phyloP scores from a whole-genome alignment of 1,140 invertebrate genomes.

The Bombus consobrinus region DNA sequence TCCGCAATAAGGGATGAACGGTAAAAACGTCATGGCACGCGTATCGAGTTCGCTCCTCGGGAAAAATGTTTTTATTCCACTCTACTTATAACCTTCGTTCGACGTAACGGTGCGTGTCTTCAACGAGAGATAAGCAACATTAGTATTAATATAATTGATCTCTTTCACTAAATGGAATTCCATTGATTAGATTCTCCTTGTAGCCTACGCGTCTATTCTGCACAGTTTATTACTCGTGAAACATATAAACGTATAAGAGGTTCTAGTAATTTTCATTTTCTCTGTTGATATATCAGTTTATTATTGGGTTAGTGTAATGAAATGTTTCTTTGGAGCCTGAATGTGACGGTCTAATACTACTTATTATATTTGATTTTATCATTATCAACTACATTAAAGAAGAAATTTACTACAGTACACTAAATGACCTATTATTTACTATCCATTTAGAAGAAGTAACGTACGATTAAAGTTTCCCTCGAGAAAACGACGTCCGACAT shows the following conservation, averaged over 20 bases:
- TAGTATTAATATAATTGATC: constrained; percentile 56
- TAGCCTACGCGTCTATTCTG: background rate
- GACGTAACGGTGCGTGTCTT: constrained; percentile 41
- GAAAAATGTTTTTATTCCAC: constrained; percentile 36
- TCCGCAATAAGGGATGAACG: background rate
- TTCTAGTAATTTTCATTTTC: background rate
- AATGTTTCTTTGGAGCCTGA: background rate
- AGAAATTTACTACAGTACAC: background rate
- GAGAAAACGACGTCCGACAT: background rate
- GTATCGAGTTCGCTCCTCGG: constrained; percentile 26
- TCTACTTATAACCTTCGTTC: constrained; percentile 16
- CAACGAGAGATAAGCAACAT: constrained; percentile 41
- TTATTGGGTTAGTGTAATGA: background rate
- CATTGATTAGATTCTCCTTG: constrained; percentile 40
- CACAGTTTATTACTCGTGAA: background rate
- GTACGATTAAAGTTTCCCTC: background rate
- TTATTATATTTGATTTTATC: background rate
- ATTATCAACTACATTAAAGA: background rate
- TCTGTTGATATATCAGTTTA: background rate
- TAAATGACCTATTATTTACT: background rate
- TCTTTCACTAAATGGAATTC: constrained; percentile 27
- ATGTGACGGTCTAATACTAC: background rate
- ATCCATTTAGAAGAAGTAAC: background rate
- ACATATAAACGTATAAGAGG: too few species aligned
- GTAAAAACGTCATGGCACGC: constrained; percentile 54